A percentile compares a stretch with the other conserved stretches of the same genome.
Conservation (phyloP, 2,797 vertebrate species). For the Crocodylus rhombifer region DNA sequence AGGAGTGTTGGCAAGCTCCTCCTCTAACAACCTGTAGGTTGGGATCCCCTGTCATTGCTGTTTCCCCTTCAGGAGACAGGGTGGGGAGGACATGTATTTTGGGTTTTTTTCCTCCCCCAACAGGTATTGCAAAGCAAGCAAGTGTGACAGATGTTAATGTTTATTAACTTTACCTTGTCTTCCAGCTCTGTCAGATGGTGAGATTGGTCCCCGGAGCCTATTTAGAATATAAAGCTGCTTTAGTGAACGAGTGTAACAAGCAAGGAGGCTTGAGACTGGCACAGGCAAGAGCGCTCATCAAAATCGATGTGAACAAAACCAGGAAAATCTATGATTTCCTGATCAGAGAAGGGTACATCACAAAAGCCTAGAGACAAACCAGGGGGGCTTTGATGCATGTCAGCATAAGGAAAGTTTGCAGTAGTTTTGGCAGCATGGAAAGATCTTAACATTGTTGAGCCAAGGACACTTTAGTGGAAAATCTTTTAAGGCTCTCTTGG, state of each 20-base stretch:
- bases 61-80: background rate
- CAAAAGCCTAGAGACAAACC: constrained; percentile 86
- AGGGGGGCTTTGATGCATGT: background rate
- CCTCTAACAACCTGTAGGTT: constrained; percentile 72
- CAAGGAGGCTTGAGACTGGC: constrained; percentile 96
- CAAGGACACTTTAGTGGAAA: constrained; percentile 57
- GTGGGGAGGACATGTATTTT: background rate
- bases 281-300: constrained; percentile 96
- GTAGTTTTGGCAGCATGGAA: background rate
- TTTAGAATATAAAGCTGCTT: constrained; percentile 97
- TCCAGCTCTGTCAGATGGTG: constrained; percentile 97
- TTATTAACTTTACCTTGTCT: constrained; percentile 75
- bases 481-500: background rate
- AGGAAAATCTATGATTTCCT: constrained; percentile 99
- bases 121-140: constrained; percentile 33
- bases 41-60: constrained; percentile 18
- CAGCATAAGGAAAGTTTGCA: constrained; percentile 24
- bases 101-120: background rate
- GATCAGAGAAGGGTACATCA: constrained; percentile 97
- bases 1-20: constrained; percentile 37
- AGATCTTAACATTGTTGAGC: constrained; percentile 37
- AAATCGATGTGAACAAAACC: constrained; percentile 99
- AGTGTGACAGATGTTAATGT: constrained; percentile 43
- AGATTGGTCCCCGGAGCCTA: constrained; percentile 97
- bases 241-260: constrained; percentile 94